phyloP scores from a whole-genome alignment of 2,113 vertebrate species.

The Syngnathoides biaculeatus region DNA sequence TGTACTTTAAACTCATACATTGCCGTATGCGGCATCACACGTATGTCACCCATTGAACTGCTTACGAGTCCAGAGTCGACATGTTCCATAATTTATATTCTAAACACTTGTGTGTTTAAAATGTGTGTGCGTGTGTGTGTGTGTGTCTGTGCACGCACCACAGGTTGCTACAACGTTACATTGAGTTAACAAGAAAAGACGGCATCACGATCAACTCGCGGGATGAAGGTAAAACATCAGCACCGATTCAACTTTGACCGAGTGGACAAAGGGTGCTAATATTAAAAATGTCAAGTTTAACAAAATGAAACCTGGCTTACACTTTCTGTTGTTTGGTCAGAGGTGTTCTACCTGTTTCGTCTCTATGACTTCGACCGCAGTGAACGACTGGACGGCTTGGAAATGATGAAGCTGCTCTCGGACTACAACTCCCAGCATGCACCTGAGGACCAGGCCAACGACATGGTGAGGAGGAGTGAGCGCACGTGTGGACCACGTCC shows the following conservation, averaged over 20 bases:
- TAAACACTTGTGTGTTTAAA: not conserved
- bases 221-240: constrained; percentile 78
- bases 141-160: constrained; percentile 1
- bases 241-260: not conserved
- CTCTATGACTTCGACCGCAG: constrained; percentile 83
- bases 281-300: not conserved
- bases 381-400: constrained; percentile 81
- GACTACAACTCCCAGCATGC: constrained; percentile 60
- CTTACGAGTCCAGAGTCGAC: not conserved
- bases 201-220: constrained; percentile 64
- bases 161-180: constrained; percentile 75
- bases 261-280: not conserved
- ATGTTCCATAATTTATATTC: too few relatives aligned
- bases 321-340: constrained; percentile 55
- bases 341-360: constrained; percentile 82
- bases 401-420: constrained; percentile 81
- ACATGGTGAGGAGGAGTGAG: constrained; percentile 54
- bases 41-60: not conserved
- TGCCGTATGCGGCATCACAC: too few relatives aligned
- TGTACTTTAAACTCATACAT: too few relatives aligned
- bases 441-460: constrained; percentile 30
- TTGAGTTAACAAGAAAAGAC: constrained; percentile 61
- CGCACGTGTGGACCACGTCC: not conserved
- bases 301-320: not conserved
- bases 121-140: not conserved